phyloP scores from a whole-genome alignment of 2,113 vertebrate species.

The Myxocyprinus asiaticus region DNA sequence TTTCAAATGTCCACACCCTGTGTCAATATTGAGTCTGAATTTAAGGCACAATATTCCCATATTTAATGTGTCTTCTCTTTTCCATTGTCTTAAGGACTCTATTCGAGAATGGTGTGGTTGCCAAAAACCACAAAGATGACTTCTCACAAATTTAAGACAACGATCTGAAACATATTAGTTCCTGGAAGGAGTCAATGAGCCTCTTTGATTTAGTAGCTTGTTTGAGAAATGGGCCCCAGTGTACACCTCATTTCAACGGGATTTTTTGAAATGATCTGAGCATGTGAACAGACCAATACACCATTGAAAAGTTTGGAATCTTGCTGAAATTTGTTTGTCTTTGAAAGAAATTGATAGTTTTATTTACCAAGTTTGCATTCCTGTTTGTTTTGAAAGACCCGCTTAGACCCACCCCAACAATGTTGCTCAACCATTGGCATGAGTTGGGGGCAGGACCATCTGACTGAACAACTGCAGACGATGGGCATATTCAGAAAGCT shows the following conservation, averaged over 20 bases:
- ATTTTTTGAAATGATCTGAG: not conserved
- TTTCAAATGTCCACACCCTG: conserved; percentile 30
- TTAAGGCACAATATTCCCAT: conserved; percentile 12
- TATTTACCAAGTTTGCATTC: too few relatives aligned
- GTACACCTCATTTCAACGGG: not conserved
- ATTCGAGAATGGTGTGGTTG: conserved; percentile 1
- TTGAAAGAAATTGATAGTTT: too few relatives aligned
- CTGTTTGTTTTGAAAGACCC: too few relatives aligned
- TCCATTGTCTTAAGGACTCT: not conserved
- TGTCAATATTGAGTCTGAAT: conserved; percentile 30
- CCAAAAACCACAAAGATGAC: conserved; percentile 32
- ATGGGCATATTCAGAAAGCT: too few relatives aligned
- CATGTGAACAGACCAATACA: not conserved
- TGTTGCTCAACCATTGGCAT: too few relatives aligned
- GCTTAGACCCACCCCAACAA: too few relatives aligned
- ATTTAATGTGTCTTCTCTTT: conserved; percentile 1
- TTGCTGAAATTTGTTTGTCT: not conserved
- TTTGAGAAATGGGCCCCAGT: conserved; percentile 2
- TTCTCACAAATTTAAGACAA: not conserved
- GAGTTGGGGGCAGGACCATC: too few relatives aligned
- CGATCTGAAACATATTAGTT: conserved; percentile 7
- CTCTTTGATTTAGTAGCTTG: not conserved
- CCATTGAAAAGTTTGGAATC: not conserved
- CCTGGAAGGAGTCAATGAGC: conserved; percentile 11
- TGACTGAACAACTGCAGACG: too few relatives aligned